Base-by-base conservation (phyloP, 2,797 vertebrate species). In the Chelon labrosus region DNA sequence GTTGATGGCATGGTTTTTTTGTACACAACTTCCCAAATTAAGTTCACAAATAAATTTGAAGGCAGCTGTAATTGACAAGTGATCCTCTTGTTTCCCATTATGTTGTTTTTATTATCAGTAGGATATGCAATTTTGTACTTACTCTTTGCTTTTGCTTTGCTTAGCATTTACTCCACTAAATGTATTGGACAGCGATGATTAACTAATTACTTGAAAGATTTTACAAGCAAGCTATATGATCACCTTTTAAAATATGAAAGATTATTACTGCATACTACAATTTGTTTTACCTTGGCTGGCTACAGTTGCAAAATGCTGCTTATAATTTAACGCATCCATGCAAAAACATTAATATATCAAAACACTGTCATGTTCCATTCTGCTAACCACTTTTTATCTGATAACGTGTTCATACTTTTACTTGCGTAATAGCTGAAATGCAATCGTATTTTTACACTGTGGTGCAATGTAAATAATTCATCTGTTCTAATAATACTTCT, bases 381-480 rank as follows among this genome's bases (percentile, higher is more conserved):
- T 50, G 20, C 22, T 65, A 65, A 42, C 38, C n/a, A 22, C 63
- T 12, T 37, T 72, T 65, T 58, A 22, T 22, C 20, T 51, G 16
- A 41, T 51, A 14, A 42, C 41, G 10, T 31, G 37, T 1, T 16
- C 35, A 12, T 17, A 14, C 31, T 0, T 57, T 51, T 65, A 58
- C 44, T 35, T 52, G 13, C 5, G 16, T 25, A 37, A 50, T 63
- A 57, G 22, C 38, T 47, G 19, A 39, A 59, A 58, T n/a, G 39
- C 47, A 16, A 11, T 19, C 22, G 14, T 25, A 16, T 38, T 51
- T 37, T 39, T 44, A 16, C 42, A 16, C 2, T 20, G 11, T 25
- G 16, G n/a, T 46, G 64, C 39, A 56, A 47, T 7, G 56, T 46
- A 12, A 66, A 55, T 66, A 55, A 66, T 46, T 56, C 25, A 55